A percentile compares a stretch with the other conserved stretches of the same genome.
Conservation (phyloP, 2,888 invertebrate genomes). For the Hesperia comma region DNA sequence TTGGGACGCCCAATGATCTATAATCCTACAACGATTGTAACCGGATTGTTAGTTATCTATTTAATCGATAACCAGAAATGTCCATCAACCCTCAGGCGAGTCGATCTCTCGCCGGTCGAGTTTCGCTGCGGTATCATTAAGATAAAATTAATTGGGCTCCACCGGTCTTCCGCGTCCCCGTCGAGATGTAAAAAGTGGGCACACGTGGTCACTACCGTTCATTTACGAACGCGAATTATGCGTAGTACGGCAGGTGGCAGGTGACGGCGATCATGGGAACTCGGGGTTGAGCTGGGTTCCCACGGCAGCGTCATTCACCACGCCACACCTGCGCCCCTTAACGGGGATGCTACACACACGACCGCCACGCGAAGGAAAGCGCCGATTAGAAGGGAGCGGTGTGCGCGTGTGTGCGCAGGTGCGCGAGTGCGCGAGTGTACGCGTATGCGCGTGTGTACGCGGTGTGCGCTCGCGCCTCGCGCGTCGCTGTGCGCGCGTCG, state of each 20-base stretch:
- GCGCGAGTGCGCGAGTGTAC: too few relatives aligned
- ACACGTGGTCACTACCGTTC: constrained; percentile 84
- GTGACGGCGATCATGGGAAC: constrained; percentile 76
- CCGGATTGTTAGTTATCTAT: constrained; percentile 49
- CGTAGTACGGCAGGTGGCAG: constrained; percentile 83
- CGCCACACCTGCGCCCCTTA: constrained; percentile 80
- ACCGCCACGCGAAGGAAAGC: constrained; percentile 80
- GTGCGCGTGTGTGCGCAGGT: too few relatives aligned
- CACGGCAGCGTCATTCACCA: constrained; percentile 80
- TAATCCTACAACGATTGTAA: constrained; percentile 26
- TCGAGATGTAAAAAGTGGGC: constrained; percentile 68
- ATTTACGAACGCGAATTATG: constrained; percentile 83
- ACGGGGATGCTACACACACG: constrained; percentile 80
- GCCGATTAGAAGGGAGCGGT: constrained; percentile 62
- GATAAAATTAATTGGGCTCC: constrained; percentile 76
- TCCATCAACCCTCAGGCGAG: constrained; percentile 53
- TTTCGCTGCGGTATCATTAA: constrained; percentile 59
- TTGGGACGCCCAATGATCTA: constrained; percentile 7
- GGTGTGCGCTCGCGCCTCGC: constrained; percentile 49
- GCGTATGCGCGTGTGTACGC: constrained; percentile 13
- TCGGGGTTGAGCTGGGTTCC: constrained; percentile 77
- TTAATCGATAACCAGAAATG: constrained; percentile 69
- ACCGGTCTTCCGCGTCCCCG: constrained; percentile 78
- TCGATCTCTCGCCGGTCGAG: constrained; percentile 40
- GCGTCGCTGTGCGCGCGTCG: constrained; percentile 43